phyloP scores from a whole-genome alignment of 2,797 vertebrate genomes.

The Labroides dimidiatus region DNA sequence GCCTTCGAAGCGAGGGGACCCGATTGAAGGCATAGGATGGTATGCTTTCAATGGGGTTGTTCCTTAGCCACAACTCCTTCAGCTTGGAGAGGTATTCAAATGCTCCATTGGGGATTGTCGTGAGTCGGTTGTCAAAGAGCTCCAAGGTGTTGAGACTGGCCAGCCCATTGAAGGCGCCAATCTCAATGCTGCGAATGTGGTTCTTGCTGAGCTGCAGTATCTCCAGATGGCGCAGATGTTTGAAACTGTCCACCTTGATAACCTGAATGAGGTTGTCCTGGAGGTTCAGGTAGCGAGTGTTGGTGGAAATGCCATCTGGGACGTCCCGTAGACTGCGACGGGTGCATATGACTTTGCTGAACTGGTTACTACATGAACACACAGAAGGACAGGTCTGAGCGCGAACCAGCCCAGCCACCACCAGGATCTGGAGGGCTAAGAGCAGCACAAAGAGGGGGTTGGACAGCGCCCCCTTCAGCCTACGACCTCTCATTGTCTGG shows the following conservation, averaged over 20 bases:
- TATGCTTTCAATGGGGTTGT: slow-evolving; percentile 99
- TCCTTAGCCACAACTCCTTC: slow-evolving; percentile 98
- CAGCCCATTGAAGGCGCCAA: slow-evolving; percentile 98
- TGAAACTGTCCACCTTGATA: slow-evolving; percentile 99
- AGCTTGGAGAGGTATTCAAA: slow-evolving; percentile 99
- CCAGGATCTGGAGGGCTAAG: slow-evolving; percentile 97
- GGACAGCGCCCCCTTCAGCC: slow-evolving; percentile 99
- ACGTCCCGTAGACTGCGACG: slow-evolving; percentile 95
- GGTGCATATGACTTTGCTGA: slow-evolving; percentile 98
- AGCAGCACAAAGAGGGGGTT: slow-evolving; percentile 99
- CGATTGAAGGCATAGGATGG: slow-evolving; percentile 99
- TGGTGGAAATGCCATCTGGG: slow-evolving; percentile 98
- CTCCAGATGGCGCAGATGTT: slow-evolving; percentile 96
- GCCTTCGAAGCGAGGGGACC: slow-evolving; percentile 94
- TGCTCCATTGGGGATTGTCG: slow-evolving; percentile 98
- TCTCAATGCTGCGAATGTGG: slow-evolving; percentile 98
- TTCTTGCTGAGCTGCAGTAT: slow-evolving; percentile 98
- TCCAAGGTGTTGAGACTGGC: slow-evolving; percentile 99
- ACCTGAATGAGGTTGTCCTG: slow-evolving; percentile 99
- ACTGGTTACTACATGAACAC: slow-evolving; percentile 99
- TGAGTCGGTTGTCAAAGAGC: slow-evolving; percentile 99
- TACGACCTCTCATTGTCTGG: slow-evolving; percentile 99
- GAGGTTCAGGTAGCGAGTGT: slow-evolving; percentile 97
- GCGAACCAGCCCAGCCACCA: slow-evolving; percentile 95
- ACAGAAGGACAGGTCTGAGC: slow-evolving; percentile 98